Conservation (phyloP, 1,140 invertebrate genomes). For the Phocides pigmalion region DNA sequence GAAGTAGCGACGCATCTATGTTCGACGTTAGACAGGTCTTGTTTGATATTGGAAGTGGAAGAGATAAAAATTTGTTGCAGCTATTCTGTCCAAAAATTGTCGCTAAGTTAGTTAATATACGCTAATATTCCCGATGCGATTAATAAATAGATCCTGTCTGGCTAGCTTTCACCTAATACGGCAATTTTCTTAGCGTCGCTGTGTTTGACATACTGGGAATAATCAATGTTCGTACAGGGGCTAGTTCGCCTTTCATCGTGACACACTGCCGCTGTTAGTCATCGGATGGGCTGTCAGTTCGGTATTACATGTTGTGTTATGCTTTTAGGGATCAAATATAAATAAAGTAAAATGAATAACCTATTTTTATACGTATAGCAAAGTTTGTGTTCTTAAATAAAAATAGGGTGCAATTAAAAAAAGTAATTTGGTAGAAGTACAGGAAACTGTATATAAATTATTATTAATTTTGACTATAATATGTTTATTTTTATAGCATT, state of each 20-base stretch:
- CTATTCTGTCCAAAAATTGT: neutral
- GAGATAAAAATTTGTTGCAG: too few species aligned
- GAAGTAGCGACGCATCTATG: too few species aligned
- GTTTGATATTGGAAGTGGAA: too few species aligned
- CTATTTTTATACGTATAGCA: neutral
- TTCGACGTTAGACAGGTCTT: too few species aligned
- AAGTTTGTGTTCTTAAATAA: neutral
- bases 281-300: slow-evolving; percentile 7
- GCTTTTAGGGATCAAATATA: slow-evolving; percentile 2
- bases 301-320: slow-evolving; percentile 24
- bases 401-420: too few species aligned
- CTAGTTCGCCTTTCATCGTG: slow-evolving; percentile 17
- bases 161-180: slow-evolving; percentile 11
- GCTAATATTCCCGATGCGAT: neutral
- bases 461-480: too few species aligned
- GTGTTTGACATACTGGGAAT: slow-evolving; percentile 20
- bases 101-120: neutral
- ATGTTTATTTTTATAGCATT: too few species aligned
- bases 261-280: slow-evolving; percentile 17
- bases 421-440: too few species aligned
- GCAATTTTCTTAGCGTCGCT: slow-evolving; percentile 20
- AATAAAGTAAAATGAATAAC: neutral
- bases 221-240: slow-evolving; percentile 23
- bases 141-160: slow-evolving; percentile 8
- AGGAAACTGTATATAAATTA: too few species aligned